These are phyloP conservation scores for Pipistrellus kuhlii DNA, from an alignment of 2,797 vertebrate species.

Conservation along the genomic window DNA sequence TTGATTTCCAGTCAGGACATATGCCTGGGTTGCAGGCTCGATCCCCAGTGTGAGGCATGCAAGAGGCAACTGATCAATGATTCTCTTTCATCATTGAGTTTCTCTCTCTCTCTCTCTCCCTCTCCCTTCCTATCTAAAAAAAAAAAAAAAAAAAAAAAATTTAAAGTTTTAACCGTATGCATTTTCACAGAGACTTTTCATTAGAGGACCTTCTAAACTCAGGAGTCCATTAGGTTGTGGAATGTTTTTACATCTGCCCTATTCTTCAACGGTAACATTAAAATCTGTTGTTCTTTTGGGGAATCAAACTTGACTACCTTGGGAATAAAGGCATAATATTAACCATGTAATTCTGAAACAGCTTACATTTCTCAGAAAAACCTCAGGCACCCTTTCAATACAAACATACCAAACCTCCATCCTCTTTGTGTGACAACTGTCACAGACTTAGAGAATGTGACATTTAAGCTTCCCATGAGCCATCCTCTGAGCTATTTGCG, in stretches of 20 bases:
- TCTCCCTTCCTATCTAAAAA: too few species aligned
- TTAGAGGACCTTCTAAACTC: background rate
- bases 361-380: slow-evolving; percentile 32
- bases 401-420: background rate
- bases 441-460: background rate
- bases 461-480: background rate
- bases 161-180: background rate
- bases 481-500: background rate
- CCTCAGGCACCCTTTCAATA: background rate
- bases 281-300: slow-evolving; percentile 28
- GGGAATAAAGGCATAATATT: slow-evolving; percentile 19
- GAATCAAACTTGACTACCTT: background rate
- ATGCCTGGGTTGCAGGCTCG: background rate
- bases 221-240: background rate
- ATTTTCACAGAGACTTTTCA: slow-evolving; percentile 39
- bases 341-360: slow-evolving; percentile 8
- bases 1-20: background rate
- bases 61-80: background rate
- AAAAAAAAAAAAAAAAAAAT: too few species aligned
- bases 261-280: slow-evolving; percentile 40
- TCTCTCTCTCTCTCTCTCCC: too few species aligned
- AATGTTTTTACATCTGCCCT: background rate
- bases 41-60: background rate
- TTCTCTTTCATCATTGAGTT: background rate
- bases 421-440: background rate